phyloP scores from a whole-genome alignment of 2,113 vertebrate genomes.

The Neolamprologus ventralis region DNA sequence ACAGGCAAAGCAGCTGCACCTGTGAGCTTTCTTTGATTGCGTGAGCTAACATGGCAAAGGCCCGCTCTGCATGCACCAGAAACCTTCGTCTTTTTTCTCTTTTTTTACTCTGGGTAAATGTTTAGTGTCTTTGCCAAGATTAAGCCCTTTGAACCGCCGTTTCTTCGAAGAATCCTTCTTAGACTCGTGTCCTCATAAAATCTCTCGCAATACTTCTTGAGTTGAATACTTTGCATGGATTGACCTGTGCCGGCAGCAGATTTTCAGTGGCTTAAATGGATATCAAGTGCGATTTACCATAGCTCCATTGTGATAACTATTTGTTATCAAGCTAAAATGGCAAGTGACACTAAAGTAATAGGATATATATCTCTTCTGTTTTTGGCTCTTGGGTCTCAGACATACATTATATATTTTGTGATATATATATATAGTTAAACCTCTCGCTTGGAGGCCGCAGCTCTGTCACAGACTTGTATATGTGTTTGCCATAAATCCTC shows the following conservation, averaged over 20 bases:
- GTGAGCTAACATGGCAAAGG: constrained; percentile 1
- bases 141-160: background rate
- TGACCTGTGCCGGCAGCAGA: background rate
- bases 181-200: background rate
- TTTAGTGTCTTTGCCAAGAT: background rate
- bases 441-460: background rate
- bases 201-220: background rate
- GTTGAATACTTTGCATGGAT: background rate
- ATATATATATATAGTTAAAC: background rate
- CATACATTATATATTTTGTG: background rate
- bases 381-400: background rate
- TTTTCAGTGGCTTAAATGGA: background rate
- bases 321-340: background rate
- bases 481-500: background rate
- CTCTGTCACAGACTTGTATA: background rate
- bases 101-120: background rate
- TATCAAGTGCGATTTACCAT: background rate
- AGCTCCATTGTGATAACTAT: background rate
- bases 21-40: constrained; percentile 56
- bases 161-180: background rate
- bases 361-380: background rate
- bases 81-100: background rate
- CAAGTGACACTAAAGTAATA: background rate
- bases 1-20: constrained; percentile 40
- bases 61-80: background rate